Base-by-base conservation (phyloP, 2,797 vertebrate genomes). In the Leptodactylus fallax region DNA sequence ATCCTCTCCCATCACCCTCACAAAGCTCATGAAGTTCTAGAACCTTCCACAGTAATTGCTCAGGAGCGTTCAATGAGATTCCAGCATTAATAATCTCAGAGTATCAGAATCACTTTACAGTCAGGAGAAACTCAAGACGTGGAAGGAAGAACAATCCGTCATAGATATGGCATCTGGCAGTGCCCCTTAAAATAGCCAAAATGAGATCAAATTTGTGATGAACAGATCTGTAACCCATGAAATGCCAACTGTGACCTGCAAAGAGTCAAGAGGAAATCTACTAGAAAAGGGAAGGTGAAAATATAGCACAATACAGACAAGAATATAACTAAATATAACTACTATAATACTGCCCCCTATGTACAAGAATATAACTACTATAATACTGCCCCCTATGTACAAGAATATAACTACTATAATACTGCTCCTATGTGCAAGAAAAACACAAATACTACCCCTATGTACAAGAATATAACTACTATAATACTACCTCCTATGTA, bases 121-220 rank as follows among this genome's bases (percentile, higher is more conserved):
- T 65, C 90, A 90, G 45, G 49, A 2, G 45, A 65, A 1, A 81
- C 25, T 86, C 79, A 3, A 78, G 13, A 3, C 51, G 88, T 17
- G 80, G 83, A 80, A 23, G 72, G 85, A 85, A 81, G 80, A 91
- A 72, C 91, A 92, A 72, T 91, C 91, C 80, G 82, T 63, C 87
- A 88, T n/a, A 88, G 14, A 69, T 67, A 88, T 79, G 53, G 25
- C 78, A 85, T 71, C 7, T 81, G 87, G 47, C 87, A 88, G 83
- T 8, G 7, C 36, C 58, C 53, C 56, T 36, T 65, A 45, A n/a
- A 81, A 49, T 56, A 80, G 67, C 47, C 67, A 81, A 58, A 81
- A 76, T 19, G 12, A 88, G 78, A 85, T 85, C 25, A 85, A 49
- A 23, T 69, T 74, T 51, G 58, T 63, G 49, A 72, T 55, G 83